Evolutionary conservation across 2,113 vertebrate species (phyloP).

Genomic region (Vombatus ursinus): DNA sequence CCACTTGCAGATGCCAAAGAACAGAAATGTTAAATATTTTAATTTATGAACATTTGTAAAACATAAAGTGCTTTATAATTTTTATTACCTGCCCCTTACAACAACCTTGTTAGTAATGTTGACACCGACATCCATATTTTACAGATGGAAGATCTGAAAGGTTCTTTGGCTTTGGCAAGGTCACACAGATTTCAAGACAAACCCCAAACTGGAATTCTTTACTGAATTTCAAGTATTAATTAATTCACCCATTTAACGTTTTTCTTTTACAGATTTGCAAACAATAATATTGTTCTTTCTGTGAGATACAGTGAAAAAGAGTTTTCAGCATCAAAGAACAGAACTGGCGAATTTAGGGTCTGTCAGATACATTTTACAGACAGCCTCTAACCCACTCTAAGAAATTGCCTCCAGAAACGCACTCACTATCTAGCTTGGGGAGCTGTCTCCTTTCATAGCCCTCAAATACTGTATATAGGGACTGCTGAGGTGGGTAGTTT

Average conservation of each 20-base stretch:
- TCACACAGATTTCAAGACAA: background rate
- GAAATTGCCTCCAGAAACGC: background rate
- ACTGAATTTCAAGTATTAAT: background rate
- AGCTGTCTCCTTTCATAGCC: background rate
- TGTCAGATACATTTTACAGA: too few species aligned
- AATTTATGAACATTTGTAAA: background rate
- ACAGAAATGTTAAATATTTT: background rate
- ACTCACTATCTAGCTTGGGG: background rate
- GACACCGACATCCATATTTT: background rate
- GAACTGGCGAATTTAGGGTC: too few species aligned
- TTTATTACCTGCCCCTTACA: background rate
- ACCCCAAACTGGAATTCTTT: background rate
- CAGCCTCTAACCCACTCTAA: background rate
- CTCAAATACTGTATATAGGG: background rate
- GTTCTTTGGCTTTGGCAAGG: background rate
- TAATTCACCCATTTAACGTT: background rate
- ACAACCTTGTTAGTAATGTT: slow-evolving; percentile 19
- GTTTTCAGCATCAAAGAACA: background rate
- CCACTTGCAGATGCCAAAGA: background rate
- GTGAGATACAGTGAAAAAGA: background rate
- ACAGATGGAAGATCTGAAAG: background rate
- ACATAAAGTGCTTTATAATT: background rate
- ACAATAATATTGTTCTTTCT: background rate
- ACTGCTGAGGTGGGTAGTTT: too few species aligned
- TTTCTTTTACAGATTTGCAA: background rate